Base-by-base conservation (phyloP, 1,140 invertebrate species). In the Drosophila orosa region DNA sequence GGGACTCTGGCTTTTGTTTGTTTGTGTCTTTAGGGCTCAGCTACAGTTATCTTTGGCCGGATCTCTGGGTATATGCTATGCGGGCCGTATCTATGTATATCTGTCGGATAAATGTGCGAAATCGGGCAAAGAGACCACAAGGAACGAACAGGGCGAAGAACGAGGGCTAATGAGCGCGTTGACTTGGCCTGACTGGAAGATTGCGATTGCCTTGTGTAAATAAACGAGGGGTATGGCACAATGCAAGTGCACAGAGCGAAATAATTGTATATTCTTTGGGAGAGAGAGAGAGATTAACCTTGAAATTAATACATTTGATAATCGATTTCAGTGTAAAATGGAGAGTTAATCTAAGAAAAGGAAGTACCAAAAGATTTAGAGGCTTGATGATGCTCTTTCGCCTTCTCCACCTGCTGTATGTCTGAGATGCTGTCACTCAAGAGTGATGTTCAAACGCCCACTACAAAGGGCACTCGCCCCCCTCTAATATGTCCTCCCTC, bases 21-120 rank as follows among this genome's bases (percentile, higher is more conserved):
- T 45, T 55, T 35, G 27, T n/a, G 67, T n/a, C 57, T 77, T 54
- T 58, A 19, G 45, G 39, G 40, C 63, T 10, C 10, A 29, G 40
- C 29, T 59, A 77, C 33, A 71, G 54, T 55, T 55, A 54, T 60
- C 61, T 47, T 12, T 25, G 15, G 22, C 17, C 25, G 33, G 52
- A 44, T 66, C 48, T 47, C 39, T 74, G 55, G 13, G 27, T 19
- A 27, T 52, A 52, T 33, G 29, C 27, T 22, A 31, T 13, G 27
- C 19, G 24, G 33, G n/a, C 29, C 29, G 35, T 61, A 59, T 39
- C 47, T 72, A 37, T 39, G 29, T 72, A 37, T 47, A 75, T 67
- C 55, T 79, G 50, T 79, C 58, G 44, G 66, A 77, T 81, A 66
- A 80, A 80, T 80, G 62, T 75, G 77, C 63, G 33, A 71, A 80